Evolutionary conservation across 2,888 invertebrate species (phyloP).

Genomic region (Xestoiulus laeticollis): DNA sequence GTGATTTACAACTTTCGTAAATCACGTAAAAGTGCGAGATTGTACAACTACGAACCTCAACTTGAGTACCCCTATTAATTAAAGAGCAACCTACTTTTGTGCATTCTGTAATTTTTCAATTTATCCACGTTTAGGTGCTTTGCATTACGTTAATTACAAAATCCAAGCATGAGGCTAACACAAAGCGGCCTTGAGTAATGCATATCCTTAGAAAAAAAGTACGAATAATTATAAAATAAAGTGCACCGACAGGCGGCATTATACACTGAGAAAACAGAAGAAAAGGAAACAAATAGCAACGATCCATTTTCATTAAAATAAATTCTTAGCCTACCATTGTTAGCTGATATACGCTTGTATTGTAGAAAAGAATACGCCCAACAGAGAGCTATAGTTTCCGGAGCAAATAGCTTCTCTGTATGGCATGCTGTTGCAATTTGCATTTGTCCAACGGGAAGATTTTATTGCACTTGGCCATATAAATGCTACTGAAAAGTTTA

Average conservation of each 20-base stretch:
- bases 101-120: background rate
- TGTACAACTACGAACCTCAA: too few relatives aligned
- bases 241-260: background rate
- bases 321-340: constrained; percentile 10
- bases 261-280: constrained; percentile 9
- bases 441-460: background rate
- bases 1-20: too few relatives aligned
- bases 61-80: too few relatives aligned
- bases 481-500: background rate
- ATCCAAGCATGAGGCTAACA: background rate
- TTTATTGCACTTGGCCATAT: background rate
- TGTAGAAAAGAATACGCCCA: background rate
- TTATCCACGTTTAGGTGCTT: background rate
- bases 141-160: background rate
- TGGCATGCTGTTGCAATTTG: background rate
- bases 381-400: background rate
- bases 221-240: constrained; percentile 8
- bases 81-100: background rate
- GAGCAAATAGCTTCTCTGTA: background rate
- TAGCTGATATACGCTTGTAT: background rate
- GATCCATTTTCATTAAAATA: constrained; percentile 43
- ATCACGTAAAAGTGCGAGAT: too few relatives aligned
- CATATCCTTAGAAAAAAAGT: background rate
- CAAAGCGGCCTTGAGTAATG: background rate
- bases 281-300: constrained; percentile 23